Evolutionary conservation across 2,888 invertebrate species (phyloP).

Genomic region (Imbricaverruca yamaguchii): DNA sequence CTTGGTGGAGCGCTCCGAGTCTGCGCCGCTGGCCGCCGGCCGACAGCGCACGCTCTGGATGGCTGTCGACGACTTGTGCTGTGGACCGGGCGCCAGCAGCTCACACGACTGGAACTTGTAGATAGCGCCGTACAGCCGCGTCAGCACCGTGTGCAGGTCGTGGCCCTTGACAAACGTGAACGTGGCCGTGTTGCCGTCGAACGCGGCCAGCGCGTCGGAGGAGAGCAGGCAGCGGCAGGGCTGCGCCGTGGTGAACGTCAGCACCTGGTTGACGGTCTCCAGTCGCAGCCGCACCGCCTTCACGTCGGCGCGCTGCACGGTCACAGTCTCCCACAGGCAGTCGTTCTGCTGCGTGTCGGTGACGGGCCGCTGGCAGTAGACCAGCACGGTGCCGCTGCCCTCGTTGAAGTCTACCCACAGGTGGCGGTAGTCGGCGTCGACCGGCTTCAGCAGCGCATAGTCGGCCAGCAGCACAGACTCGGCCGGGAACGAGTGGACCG

Average conservation of each 20-base stretch:
- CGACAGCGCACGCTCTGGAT: not conserved
- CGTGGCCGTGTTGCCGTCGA: not conserved
- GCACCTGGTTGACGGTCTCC: conserved; percentile 6
- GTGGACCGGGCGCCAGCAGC: not conserved
- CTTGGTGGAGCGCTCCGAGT: not conserved
- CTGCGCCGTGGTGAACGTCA: conserved; percentile 11
- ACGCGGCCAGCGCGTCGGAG: conserved; percentile 20
- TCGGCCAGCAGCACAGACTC: conserved; percentile 22
- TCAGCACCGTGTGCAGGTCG: conserved; percentile 1
- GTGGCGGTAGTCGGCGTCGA: conserved; percentile 26
- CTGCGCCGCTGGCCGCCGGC: not conserved
- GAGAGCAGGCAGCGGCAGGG: conserved; percentile 23
- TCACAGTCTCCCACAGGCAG: conserved; percentile 26
- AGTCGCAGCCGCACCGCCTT: conserved; percentile 1
- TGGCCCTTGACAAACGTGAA: not conserved
- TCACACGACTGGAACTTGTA: conserved; percentile 20
- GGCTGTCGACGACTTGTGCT: not conserved
- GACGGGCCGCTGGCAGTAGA: conserved; percentile 28
- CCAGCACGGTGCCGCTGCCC: conserved; percentile 26
- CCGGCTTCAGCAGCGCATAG: conserved; percentile 26
- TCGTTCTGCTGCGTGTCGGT: conserved; percentile 17
- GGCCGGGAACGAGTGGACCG: conserved; percentile 28
- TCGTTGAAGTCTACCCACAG: conserved; percentile 33
- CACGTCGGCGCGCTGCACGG: conserved; percentile 25
- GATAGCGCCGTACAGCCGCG: not conserved